These are phyloP conservation scores for Salpingus planirostris DNA, from an alignment of 2,888 invertebrate species.

Conservation along the genomic window DNA sequence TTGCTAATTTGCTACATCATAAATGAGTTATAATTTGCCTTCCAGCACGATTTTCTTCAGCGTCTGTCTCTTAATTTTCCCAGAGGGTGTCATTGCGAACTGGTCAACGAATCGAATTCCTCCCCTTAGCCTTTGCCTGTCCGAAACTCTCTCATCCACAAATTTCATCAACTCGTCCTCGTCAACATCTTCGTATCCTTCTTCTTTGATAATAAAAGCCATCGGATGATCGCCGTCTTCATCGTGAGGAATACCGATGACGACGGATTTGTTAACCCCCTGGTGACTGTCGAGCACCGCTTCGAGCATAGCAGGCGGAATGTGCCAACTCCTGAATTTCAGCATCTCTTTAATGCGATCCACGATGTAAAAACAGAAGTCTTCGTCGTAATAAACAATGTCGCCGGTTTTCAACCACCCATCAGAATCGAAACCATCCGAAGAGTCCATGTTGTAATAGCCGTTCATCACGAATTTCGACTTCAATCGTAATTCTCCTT, in stretches of 20 bases:
- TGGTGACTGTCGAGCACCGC: background rate
- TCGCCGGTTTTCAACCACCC: conserved; percentile 1
- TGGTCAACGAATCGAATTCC: background rate
- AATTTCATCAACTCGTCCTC: background rate
- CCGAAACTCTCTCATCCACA: background rate
- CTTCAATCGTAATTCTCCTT: background rate
- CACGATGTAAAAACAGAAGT: background rate
- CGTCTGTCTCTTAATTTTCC: background rate
- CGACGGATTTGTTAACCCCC: background rate
- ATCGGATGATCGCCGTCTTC: conserved; percentile 25
- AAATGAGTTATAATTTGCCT: no score
- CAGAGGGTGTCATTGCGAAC: background rate
- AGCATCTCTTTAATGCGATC: background rate
- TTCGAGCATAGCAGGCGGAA: background rate
- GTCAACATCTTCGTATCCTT: background rate
- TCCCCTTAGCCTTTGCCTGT: conserved; percentile 1
- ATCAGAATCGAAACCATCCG: background rate
- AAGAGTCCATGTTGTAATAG: background rate
- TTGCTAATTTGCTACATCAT: no score
- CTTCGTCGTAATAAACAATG: background rate
- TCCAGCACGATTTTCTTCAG: background rate
- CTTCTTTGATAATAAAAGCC: conserved; percentile 17
- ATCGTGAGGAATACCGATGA: conserved; percentile 3
- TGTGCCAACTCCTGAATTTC: background rate
- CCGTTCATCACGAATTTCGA: background rate